Conservation (phyloP, 2,797 vertebrate species). For the Dendrocincla fuliginosa region DNA sequence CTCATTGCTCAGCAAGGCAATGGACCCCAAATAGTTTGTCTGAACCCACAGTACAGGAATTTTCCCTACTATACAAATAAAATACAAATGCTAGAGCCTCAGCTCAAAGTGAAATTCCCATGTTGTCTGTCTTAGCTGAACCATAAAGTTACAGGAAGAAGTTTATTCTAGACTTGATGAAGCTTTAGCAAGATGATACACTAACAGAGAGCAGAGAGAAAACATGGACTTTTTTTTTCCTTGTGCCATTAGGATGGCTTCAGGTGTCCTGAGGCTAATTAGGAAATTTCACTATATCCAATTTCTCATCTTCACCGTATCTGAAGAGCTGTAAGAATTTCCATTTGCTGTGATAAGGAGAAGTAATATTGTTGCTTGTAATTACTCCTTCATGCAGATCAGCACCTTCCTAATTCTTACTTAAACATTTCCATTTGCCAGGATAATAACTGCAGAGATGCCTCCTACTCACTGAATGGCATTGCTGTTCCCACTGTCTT, state of each 20-base stretch:
- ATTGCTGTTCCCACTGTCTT: not conserved
- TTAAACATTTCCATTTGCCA: not conserved
- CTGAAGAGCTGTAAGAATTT: slow-evolving; percentile 27
- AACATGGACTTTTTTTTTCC: accelerated
- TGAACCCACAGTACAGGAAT: not conserved
- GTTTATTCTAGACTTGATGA: not conserved
- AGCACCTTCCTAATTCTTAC: not conserved
- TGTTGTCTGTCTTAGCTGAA: not conserved
- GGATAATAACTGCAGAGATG: not conserved
- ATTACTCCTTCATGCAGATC: not conserved
- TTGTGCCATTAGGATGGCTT: not conserved
- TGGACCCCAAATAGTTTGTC: not conserved
- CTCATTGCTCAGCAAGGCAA: not conserved
- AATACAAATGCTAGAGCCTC: not conserved
- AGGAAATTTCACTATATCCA: not conserved
- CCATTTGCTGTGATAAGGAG: not conserved
- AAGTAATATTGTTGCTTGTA: slow-evolving; percentile 17
- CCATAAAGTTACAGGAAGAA: not conserved
- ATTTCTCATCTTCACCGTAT: slow-evolving; percentile 14
- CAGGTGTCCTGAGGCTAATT: slow-evolving; percentile 10
- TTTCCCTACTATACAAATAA: not conserved
- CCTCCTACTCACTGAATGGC: not conserved
- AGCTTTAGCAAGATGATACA: not conserved
- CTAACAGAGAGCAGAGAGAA: not conserved
- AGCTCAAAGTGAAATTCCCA: not conserved